Evolutionary conservation across 1,140 invertebrate genomes (phyloP), one percentile per base, ranked within the genome.

Genomic region (Megalopta genalis): DNA sequence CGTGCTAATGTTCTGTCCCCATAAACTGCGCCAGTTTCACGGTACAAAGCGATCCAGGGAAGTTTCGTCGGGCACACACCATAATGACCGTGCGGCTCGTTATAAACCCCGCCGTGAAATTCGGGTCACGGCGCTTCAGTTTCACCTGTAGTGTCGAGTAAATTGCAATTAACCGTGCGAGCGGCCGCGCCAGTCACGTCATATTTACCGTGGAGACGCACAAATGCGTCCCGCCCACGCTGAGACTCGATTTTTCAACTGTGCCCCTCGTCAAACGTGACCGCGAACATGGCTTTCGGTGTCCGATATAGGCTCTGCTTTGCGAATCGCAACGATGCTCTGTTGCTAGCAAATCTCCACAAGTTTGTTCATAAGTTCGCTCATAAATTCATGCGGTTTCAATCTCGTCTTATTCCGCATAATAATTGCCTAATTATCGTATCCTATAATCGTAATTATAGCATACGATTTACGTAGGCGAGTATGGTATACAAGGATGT

Each of bases 81-180:
- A 37, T 65, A 46, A 65, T 49, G 62, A 25, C 49, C 49, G 21
- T 12, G 14, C 23, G 16, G 49, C 59, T 21, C 54, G 60, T 21
- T 63, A 63, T 63, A 73, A 78, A 72, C 49, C 42, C 57, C 46
- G 37, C 46, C 5, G 18, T 49, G 49, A 46, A 78, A 78, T 78
- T 78, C 49, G 32, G 37, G 52, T 57, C 69, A 73, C 32, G 57
- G 49, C 64, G 16, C 62, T 65, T 52, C 32, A 63, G 77, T 25
- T 37, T 49, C 62, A 49, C 70, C 62, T 65, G 59, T 23, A 52
- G 46, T 37, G 37, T 52, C 75, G 59, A 25, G 32, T 63, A 77
- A 70, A 73, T 78, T 23, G 77, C 60, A 72, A 78, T 78, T 71
- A 73, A 65, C 49, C 69, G 52, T 49, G 39, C 60, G 32, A 5